Base-by-base conservation (phyloP, 2,888 invertebrate species). In the Drosophila subsilvestris region DNA sequence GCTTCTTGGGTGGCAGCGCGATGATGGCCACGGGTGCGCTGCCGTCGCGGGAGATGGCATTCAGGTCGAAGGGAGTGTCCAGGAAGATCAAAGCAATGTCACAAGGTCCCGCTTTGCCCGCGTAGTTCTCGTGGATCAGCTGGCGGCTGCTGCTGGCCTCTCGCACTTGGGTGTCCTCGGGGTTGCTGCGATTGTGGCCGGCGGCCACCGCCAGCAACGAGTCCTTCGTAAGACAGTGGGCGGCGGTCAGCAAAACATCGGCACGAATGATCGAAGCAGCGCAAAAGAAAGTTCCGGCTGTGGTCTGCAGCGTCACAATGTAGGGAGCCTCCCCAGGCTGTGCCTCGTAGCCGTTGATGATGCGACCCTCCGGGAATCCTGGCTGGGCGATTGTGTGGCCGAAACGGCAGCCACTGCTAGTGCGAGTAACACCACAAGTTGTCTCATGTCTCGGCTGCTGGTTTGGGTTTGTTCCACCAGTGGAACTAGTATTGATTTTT, bases 21-120 rank as follows among this genome's bases (percentile, higher is more conserved):
- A 90, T 78, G 10, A 72, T 43, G 0, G 74, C 58, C 1, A 90
- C 89, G 0, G 86, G 76, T 10, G 83, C 72, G 48, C 66, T 69
- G 22, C 88, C 88, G 29, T 81, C 82, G 7, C 89, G 88, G 9
- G 76, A 17, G 42, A 76, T 5, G 0, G 57, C 82, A 27, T 81
- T 89, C 22, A 92, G 83, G 47, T 90, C 60, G 47, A 92, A 90
- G 12, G 89, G 70, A 10, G 71, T 44, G 0, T 65, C 65, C 43
- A 91, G 47, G 48, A 80, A 78, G 54, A 94, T 80, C 14, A 94
- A 78, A 22, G 93, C 94, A 54, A 94, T 93, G 80, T 94, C 94
- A 72, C 94, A 91, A 70, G 92, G 92, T 2, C 91, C 92, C 44
- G 92, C 91, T 3, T 90, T 90, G 22, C 92, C 92, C 49, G 29